A percentile compares a stretch with the other conserved stretches of the same genome.
Conservation (phyloP, 2,113 vertebrate genomes). For the Haemorhous mexicanus region DNA sequence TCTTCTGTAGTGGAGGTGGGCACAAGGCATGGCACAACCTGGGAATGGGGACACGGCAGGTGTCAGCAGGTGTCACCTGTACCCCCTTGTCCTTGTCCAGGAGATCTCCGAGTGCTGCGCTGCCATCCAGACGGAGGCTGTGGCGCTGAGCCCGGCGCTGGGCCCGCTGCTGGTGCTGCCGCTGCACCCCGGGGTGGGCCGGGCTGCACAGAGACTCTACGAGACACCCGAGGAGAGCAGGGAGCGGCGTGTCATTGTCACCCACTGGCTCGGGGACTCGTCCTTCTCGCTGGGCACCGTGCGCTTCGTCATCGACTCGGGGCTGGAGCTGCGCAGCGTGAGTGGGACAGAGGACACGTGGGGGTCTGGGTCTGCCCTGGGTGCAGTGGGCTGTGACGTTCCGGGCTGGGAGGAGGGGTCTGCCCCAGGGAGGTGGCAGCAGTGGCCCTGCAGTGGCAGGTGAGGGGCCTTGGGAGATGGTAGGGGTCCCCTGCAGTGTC, state of each 20-base stretch:
- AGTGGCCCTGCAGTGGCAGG: background rate
- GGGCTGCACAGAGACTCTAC: slow-evolving; percentile 76
- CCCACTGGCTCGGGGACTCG: slow-evolving; percentile 83
- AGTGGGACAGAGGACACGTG: background rate
- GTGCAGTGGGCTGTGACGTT: accelerated
- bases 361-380: background rate
- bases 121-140: slow-evolving; percentile 76
- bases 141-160: slow-evolving; percentile 72
- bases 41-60: accelerated
- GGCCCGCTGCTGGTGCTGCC: slow-evolving; percentile 76
- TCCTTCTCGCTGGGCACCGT: slow-evolving; percentile 84
- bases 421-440: accelerated
- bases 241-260: slow-evolving; percentile 78
- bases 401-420: background rate
- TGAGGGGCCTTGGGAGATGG: background rate
- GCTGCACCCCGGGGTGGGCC: slow-evolving; percentile 74
- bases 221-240: slow-evolving; percentile 34
- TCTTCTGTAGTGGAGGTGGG: too few relatives aligned
- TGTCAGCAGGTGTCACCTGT: accelerated
- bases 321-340: slow-evolving; percentile 89
- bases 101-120: slow-evolving; percentile 76
- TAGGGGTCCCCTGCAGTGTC: background rate
- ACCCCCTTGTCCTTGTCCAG: slow-evolving; percentile 29
- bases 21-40: accelerated
- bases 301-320: slow-evolving; percentile 86